A percentile compares a stretch with the other conserved stretches of the same genome.
phyloP scores from a whole-genome alignment of 2,888 invertebrate genomes.

The Agriopis leucophaearia region DNA sequence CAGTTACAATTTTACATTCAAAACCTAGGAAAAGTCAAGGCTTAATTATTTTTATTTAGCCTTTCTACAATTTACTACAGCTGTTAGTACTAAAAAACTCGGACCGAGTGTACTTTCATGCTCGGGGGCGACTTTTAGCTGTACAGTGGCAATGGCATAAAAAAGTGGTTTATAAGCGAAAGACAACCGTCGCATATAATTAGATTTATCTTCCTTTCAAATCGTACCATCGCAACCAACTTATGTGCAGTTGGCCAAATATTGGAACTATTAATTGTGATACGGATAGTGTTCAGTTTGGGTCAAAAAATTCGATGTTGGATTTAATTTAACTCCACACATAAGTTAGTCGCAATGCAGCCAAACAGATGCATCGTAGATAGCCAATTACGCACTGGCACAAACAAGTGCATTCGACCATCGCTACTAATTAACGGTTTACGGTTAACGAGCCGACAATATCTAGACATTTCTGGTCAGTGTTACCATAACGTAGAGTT shows the following conservation, averaged over 20 bases:
- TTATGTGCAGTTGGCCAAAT: neutral
- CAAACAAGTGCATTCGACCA: slow-evolving; percentile 26
- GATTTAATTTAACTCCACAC: neutral
- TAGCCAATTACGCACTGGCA: slow-evolving; percentile 24
- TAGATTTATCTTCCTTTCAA: neutral
- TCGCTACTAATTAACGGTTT: slow-evolving; percentile 21
- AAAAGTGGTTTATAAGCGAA: neutral
- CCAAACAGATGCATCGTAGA: slow-evolving; percentile 16
- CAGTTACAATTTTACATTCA: too few relatives aligned
- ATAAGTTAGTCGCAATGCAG: neutral
- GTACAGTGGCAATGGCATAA: neutral
- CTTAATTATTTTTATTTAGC: too few relatives aligned
- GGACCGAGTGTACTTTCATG: neutral
- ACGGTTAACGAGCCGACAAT: slow-evolving; percentile 25
- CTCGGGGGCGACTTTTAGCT: neutral
- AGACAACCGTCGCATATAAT: neutral
- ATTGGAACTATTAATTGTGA: neutral
- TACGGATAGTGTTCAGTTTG: too few relatives aligned
- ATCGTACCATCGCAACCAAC: neutral
- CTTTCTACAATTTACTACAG: too few relatives aligned
- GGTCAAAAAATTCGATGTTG: neutral
- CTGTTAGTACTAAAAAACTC: too few relatives aligned
- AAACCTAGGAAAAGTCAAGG: too few relatives aligned
- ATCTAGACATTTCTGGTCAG: slow-evolving; percentile 15
- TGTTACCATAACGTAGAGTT: neutral